phyloP scores from a whole-genome alignment of 1,140 invertebrate species.

The Neodiprion pinetum region DNA sequence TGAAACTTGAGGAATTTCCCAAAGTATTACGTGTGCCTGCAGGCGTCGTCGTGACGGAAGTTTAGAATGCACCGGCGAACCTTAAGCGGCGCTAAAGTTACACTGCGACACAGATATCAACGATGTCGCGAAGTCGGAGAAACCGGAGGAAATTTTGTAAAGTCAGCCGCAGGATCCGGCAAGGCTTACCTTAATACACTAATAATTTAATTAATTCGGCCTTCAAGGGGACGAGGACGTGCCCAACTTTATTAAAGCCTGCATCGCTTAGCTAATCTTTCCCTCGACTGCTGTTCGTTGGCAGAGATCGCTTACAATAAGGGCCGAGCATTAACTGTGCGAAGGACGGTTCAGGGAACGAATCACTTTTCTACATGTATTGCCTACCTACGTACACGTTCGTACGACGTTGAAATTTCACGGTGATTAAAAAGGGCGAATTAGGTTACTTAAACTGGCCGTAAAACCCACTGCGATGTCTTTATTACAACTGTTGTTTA shows the following conservation, averaged over 20 bases:
- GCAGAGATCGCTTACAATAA: not conserved
- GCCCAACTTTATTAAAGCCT: not conserved
- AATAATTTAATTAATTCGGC: constrained; percentile 1
- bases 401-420: too few species aligned
- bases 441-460: too few species aligned
- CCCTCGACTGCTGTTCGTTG: not conserved
- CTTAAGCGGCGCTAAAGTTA: not conserved
- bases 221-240: not conserved
- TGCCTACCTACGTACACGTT: too few species aligned
- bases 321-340: not conserved
- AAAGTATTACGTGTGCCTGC: not conserved
- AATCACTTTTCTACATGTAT: not conserved
- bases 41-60: not conserved
- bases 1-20: not conserved
- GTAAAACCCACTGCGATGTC: too few species aligned
- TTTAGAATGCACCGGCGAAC: not conserved
- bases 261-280: not conserved
- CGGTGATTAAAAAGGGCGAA: too few species aligned
- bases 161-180: not conserved
- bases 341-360: not conserved
- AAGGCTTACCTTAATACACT: constrained; percentile 1
- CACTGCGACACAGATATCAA: not conserved
- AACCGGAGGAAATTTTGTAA: not conserved
- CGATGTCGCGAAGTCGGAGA: not conserved
- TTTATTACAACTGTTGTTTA: too few species aligned